Conservation (phyloP, 92 coral and sea anemone species). For the Bergia puertoricense region DNA sequence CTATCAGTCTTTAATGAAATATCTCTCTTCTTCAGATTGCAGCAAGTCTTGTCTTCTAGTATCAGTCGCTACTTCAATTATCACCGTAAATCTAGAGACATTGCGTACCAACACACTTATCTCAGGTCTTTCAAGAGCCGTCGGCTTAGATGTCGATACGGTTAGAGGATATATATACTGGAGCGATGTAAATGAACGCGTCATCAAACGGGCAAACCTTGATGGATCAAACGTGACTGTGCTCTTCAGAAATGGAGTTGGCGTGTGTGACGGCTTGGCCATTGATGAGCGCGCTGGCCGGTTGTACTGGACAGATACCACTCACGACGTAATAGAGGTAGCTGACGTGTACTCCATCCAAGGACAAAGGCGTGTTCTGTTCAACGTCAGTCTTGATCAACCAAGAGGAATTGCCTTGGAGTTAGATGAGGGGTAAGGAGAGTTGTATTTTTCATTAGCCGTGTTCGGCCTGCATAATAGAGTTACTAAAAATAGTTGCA, state of each 20-base stretch:
- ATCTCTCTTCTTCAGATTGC: not conserved
- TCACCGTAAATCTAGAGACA: not conserved
- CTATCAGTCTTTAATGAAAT: too few species aligned
- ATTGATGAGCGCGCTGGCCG: conserved; percentile 19
- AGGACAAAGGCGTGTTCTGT: not conserved
- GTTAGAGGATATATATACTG: not conserved
- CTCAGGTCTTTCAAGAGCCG: not conserved
- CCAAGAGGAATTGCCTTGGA: conserved; percentile 26
- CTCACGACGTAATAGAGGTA: conserved; percentile 15
- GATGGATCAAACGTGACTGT: not conserved
- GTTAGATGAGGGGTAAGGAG: not conserved
- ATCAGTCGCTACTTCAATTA: not conserved
- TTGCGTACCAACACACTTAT: not conserved
- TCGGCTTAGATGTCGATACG: not conserved
- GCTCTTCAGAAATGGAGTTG: not conserved
- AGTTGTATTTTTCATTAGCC: too few species aligned
- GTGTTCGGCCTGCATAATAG: too few species aligned
- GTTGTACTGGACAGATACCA: conserved; percentile 27
- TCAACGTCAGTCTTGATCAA: not conserved
- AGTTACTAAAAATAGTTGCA: too few species aligned
- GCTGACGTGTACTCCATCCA: conserved; percentile 2
- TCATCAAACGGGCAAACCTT: not conserved
- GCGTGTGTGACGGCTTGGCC: conserved; percentile 16
- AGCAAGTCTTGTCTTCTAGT: not conserved
- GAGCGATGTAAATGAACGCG: not conserved